phyloP scores from a whole-genome alignment of 2,113 vertebrate genomes.

The Charina bottae region DNA sequence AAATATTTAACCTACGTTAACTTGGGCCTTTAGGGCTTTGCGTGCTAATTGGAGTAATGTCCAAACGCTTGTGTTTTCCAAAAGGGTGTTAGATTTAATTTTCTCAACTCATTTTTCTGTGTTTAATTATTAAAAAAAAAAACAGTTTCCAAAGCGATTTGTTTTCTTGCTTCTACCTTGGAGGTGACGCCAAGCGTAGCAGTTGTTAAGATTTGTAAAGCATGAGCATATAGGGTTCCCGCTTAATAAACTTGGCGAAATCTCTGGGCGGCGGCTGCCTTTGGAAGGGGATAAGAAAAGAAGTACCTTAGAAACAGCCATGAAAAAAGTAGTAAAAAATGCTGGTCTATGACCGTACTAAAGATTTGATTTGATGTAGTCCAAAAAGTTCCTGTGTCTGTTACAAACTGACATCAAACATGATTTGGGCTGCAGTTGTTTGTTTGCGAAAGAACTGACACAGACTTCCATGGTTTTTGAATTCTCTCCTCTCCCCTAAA shows the following conservation, averaged over 20 bases:
- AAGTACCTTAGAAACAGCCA: not conserved
- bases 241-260: constrained; percentile 59
- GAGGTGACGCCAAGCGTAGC: constrained; percentile 50
- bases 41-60: constrained; percentile 59
- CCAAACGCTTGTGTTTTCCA: constrained; percentile 57
- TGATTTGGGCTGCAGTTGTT: not conserved
- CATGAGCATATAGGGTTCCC: constrained; percentile 44
- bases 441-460: not conserved
- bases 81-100: constrained; percentile 70
- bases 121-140: constrained; percentile 62
- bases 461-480: not conserved
- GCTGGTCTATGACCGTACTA: not conserved
- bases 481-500: too few species aligned
- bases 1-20: constrained; percentile 71
- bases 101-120: constrained; percentile 61
- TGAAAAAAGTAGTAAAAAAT: not conserved
- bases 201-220: constrained; percentile 45
- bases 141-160: constrained; percentile 60
- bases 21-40: constrained; percentile 56
- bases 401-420: not conserved
- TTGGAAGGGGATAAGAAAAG: not conserved
- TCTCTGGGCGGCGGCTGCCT: constrained; percentile 22
- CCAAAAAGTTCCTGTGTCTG: too few species aligned
- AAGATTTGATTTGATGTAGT: not conserved
- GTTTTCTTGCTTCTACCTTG: constrained; percentile 55